Base-by-base conservation (phyloP, 2,888 invertebrate species). In the Tryphoninae sp. region DNA sequence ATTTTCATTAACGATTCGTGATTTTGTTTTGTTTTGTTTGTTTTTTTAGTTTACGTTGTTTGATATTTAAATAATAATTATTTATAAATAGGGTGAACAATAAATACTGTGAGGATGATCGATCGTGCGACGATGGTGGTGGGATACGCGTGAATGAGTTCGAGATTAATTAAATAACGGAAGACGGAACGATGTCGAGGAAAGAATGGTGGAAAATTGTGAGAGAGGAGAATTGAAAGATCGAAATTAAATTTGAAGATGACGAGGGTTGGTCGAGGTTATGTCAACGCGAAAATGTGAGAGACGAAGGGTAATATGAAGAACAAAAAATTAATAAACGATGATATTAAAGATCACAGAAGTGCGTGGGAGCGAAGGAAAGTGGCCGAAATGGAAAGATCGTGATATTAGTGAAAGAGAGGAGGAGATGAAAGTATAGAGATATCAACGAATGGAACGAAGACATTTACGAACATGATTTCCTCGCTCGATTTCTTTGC, bases 91-190 rank as follows among this genome's bases (percentile, higher is more conserved):
- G 68, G 19, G 72, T 58, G 68, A 62, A 77, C 58, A 82, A 85
- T 84, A 85, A 85, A 85, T 85, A 86, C 84, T 84, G 78, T 82
- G 84, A 80, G 76, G 77, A 86, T 87, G 86, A 86, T 83, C 83
- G 85, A 85, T 85, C 83, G 86, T 85, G 85, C 79, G 74, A 81
- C 78, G 79, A 83, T 64, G 76, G 82, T 61, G 75, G 84, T 80
- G 82, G 83, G 81, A 78, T 79, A 62, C 11, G 65, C 65, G 67
- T 67, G 77, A 65, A 67, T 75, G 68, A 78, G 42, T 71, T 71
- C 51, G 45, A 62, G 33, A 73, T 73, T 67, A 65, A 65, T 72
- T 61, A 67, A 68, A 77, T 71, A 79, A 69, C 53, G 59, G 72
- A 59, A 62, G 58, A 67, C 22, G 1, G 68, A 68, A 73, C 13